A percentile compares a stretch with the other conserved stretches of the same genome.
Evolutionary conservation across 2,888 invertebrate species (phyloP).

Genomic region (Clanis bilineata): DNA sequence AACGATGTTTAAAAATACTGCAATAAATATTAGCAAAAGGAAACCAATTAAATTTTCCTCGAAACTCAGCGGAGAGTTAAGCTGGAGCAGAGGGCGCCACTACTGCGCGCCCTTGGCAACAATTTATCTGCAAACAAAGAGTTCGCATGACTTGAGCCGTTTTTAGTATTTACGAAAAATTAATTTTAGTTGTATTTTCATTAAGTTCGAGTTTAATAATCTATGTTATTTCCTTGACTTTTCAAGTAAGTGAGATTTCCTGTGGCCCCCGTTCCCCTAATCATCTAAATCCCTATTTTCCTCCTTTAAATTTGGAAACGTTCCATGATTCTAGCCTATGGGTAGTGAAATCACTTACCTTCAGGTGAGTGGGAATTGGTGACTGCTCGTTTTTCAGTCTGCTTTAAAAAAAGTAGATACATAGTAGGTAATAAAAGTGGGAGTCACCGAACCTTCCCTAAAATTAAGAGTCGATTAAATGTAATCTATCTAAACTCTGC

Average conservation of each 20-base stretch:
- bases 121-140: conserved; percentile 13
- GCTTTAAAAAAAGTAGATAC: no score
- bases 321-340: no score
- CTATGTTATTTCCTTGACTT: not conserved
- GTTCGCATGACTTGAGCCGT: conserved; percentile 4
- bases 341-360: no score
- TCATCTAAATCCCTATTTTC: no score
- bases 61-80: not conserved
- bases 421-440: no score
- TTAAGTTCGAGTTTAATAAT: not conserved
- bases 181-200: not conserved
- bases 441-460: no score
- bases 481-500: no score
- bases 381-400: not conserved
- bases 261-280: no score
- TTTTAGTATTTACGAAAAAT: conserved; percentile 11
- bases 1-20: not conserved
- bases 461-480: no score
- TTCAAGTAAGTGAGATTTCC: no score
- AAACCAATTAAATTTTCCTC: conserved; percentile 12
- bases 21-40: conserved; percentile 4
- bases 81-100: conserved; percentile 7
- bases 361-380: no score
- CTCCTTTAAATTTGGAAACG: no score
- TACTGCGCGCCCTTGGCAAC: conserved; percentile 6